phyloP scores from a whole-genome alignment of 1,140 invertebrate genomes.

The Aphelenchoides avenae region DNA sequence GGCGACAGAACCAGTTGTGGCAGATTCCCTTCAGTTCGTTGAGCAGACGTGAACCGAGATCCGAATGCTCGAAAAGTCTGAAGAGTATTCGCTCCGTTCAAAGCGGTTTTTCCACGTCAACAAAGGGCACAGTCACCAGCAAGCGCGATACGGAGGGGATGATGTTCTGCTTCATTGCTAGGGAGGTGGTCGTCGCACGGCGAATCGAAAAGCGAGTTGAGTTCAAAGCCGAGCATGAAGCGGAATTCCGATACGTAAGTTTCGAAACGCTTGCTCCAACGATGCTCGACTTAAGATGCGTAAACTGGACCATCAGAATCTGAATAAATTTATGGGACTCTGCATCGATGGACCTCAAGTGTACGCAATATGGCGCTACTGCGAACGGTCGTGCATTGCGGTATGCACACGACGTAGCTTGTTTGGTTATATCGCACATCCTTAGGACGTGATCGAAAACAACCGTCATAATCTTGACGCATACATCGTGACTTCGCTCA shows the following conservation, averaged over 20 bases:
- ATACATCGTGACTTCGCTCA: neutral
- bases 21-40: conserved; percentile 3
- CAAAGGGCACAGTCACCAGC: conserved; percentile 35
- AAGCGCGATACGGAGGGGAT: conserved; percentile 35
- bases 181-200: conserved; percentile 19
- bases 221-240: conserved; percentile 5
- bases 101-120: conserved; percentile 26
- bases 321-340: neutral
- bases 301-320: neutral
- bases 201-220: conserved; percentile 23
- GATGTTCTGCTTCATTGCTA: conserved; percentile 36
- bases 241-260: conserved; percentile 13
- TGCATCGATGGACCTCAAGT: neutral
- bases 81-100: neutral
- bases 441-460: conserved; percentile 43
- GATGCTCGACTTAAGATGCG: neutral
- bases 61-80: neutral
- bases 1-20: conserved; percentile 2
- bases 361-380: neutral
- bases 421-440: conserved; percentile 70
- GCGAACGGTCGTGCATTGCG: neutral
- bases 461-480: neutral
- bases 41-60: neutral
- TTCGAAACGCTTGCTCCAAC: no score
- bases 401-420: conserved; percentile 82